Evolutionary conservation across 2,888 invertebrate genomes (phyloP).

Genomic region (Lepetodrilus schrolli): DNA sequence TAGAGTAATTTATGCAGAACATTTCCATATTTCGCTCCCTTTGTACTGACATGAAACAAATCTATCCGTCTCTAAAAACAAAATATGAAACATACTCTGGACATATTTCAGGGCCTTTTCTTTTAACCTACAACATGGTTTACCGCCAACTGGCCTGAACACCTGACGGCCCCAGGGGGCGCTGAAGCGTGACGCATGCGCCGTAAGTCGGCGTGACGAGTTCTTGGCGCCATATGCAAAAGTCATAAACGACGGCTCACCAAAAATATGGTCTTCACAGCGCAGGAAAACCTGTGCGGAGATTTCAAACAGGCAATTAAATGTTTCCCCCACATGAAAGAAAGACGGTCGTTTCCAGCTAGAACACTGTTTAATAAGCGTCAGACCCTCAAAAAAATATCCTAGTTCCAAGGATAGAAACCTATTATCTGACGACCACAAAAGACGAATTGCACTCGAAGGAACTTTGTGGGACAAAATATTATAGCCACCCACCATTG

Average conservation of each 20-base stretch:
- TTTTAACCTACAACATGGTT: neutral
- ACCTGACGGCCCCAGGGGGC: conserved; percentile 19
- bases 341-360: neutral
- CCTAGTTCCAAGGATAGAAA: neutral
- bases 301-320: conserved; percentile 39
- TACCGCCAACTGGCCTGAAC: conserved; percentile 1
- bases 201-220: conserved; percentile 17
- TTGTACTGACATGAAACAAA: too few relatives aligned
- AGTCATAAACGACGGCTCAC: conserved; percentile 37
- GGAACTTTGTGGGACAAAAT: too few relatives aligned
- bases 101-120: neutral
- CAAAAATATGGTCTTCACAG: conserved; percentile 40
- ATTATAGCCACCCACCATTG: too few relatives aligned
- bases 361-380: conserved; percentile 21
- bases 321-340: conserved; percentile 33
- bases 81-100: too few relatives aligned
- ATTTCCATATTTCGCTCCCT: too few relatives aligned
- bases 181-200: conserved; percentile 19
- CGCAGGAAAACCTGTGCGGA: conserved; percentile 34
- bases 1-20: too few relatives aligned
- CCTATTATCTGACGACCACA: neutral
- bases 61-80: too few relatives aligned
- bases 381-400: neutral
- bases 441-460: neutral
- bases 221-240: conserved; percentile 36